Percentiles rank a stretch among this genome's conserved stretches.
phyloP scores from a whole-genome alignment of 2,113 vertebrate genomes.

The Cynoglossus semilaevis region DNA sequence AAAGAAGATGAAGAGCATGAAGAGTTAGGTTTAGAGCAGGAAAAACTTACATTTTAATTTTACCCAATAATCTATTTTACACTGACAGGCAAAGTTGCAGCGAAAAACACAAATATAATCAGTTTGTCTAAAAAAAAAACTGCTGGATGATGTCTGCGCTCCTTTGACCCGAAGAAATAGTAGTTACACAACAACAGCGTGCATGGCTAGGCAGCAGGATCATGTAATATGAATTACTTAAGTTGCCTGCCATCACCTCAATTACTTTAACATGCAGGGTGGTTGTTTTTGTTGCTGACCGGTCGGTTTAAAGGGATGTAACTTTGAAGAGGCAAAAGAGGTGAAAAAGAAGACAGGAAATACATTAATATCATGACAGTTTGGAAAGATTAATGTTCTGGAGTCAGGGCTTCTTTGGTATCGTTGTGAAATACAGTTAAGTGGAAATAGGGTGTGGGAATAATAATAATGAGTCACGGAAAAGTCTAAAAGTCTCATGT shows the following conservation, averaged over 20 bases:
- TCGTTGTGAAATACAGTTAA: neutral
- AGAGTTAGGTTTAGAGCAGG: too few species aligned
- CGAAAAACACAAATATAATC: neutral
- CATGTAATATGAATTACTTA: neutral
- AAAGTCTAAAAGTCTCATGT: too few species aligned
- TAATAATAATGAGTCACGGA: too few species aligned
- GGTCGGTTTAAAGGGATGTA: neutral
- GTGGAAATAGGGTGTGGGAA: too few species aligned
- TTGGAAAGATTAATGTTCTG: neutral
- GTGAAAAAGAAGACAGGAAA: neutral
- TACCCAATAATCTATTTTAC: too few species aligned
- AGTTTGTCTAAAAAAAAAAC: too few species aligned
- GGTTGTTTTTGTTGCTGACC: neutral
- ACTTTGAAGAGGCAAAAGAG: neutral
- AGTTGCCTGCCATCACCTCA: slow-evolving; percentile 11
- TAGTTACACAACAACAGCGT: neutral
- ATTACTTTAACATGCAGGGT: slow-evolving; percentile 3
- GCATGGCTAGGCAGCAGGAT: neutral
- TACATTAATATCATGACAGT: neutral
- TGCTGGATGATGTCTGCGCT: neutral
- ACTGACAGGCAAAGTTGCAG: too few species aligned
- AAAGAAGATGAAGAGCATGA: too few species aligned
- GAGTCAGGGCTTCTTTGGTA: neutral
- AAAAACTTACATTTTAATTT: too few species aligned
- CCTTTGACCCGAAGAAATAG: slow-evolving; percentile 2